phyloP scores from a whole-genome alignment of 2,797 vertebrate species.

The Pygocentrus nattereri region DNA sequence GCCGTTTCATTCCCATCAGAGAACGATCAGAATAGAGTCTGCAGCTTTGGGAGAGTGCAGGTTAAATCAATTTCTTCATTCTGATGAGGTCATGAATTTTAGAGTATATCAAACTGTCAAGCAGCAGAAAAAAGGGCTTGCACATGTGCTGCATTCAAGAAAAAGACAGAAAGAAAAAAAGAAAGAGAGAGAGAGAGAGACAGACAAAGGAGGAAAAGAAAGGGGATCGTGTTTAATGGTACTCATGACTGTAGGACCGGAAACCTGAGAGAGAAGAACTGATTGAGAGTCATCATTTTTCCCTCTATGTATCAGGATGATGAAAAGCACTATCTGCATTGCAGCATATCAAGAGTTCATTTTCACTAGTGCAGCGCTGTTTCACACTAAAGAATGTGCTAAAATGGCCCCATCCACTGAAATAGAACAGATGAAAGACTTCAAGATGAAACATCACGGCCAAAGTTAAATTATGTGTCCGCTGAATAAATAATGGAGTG shows the following conservation, averaged over 20 bases:
- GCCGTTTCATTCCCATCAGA: conserved; percentile 4
- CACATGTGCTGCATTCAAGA: conserved; percentile 69
- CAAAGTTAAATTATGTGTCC: conserved; percentile 51
- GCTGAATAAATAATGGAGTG: conserved; percentile 48
- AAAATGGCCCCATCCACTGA: conserved; percentile 51
- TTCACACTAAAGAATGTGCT: conserved; percentile 61
- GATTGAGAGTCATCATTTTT: conserved; percentile 68
- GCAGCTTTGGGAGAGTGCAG: conserved; percentile 71
- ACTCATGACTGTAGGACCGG: conserved; percentile 70
- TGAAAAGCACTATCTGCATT: conserved; percentile 77
- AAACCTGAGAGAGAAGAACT: conserved; percentile 61
- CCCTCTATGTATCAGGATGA: conserved; percentile 53
- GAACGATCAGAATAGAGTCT: conserved; percentile 59
- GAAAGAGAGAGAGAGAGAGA: conserved; percentile 53
- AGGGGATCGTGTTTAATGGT: conserved; percentile 72
- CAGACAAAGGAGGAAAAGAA: conserved; percentile 26
- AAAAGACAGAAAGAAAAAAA: conserved; percentile 49
- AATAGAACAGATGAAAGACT: conserved; percentile 58
- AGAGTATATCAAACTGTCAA: conserved; percentile 72
- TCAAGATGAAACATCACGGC: conserved; percentile 52
- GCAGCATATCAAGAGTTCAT: conserved; percentile 72
- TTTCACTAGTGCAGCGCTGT: conserved; percentile 60
- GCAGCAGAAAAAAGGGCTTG: conserved; percentile 59
- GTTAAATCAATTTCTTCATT: conserved; percentile 78
- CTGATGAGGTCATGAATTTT: conserved; percentile 80